Conservation (phyloP, 2,888 invertebrate species). For the Cephus pulcher region DNA sequence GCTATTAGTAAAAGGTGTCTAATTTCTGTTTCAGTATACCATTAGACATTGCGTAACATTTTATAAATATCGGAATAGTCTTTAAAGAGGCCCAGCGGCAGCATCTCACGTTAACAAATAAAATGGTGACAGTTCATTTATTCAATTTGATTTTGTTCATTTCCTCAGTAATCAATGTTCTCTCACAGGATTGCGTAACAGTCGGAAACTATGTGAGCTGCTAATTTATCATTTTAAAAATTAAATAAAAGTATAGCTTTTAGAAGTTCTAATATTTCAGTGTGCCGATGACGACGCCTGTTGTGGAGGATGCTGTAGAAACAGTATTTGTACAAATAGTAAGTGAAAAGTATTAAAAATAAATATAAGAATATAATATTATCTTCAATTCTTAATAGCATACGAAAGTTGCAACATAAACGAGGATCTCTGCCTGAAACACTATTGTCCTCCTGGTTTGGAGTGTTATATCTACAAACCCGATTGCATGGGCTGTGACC, state of each 20-base stretch:
- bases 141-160: constrained; percentile 4
- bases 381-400: constrained; percentile 40
- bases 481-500: constrained; percentile 48
- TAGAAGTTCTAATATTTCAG: constrained; percentile 53
- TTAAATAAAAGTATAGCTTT: not conserved
- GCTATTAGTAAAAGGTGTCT: not conserved
- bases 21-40: not conserved
- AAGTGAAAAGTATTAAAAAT: constrained; percentile 45
- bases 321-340: constrained; percentile 70
- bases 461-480: constrained; percentile 53
- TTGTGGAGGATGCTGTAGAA: constrained; percentile 73
- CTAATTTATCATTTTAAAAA: not conserved
- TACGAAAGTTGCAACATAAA: constrained; percentile 47
- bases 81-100: not conserved
- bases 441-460: constrained; percentile 52
- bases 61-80: not conserved
- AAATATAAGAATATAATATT: constrained; percentile 10
- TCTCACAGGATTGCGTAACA: constrained; percentile 30
- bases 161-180: constrained; percentile 5
- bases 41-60: not conserved
- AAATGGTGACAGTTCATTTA: not conserved
- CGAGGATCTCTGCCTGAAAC: constrained; percentile 46
- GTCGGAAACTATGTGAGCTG: constrained; percentile 35
- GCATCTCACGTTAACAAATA: not conserved
- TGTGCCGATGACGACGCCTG: constrained; percentile 69